Evolutionary conservation across 1,140 invertebrate genomes (phyloP).

Genomic region (Sycophaga agraensis): DNA sequence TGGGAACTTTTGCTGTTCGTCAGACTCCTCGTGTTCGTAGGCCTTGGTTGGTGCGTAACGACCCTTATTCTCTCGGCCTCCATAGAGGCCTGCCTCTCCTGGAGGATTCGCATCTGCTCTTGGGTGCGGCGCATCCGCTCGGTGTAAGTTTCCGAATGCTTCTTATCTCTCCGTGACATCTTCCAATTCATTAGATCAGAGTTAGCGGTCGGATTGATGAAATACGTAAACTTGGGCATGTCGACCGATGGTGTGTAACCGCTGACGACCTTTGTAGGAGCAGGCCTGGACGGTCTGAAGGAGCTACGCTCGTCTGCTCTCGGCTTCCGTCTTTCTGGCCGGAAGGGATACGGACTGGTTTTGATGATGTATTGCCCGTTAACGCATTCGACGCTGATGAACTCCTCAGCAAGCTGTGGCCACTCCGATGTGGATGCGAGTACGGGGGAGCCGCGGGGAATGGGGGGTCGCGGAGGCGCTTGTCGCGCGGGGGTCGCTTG

Average conservation of each 20-base stretch:
- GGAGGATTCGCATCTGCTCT: too few relatives aligned
- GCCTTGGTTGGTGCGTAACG: too few relatives aligned
- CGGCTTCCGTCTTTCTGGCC: slow-evolving; percentile 38
- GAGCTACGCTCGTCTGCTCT: neutral
- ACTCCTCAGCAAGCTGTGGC: slow-evolving; percentile 38
- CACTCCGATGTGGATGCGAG: neutral
- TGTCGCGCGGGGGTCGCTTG: neutral
- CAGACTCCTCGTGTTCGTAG: neutral
- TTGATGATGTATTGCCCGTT: slow-evolving; percentile 44
- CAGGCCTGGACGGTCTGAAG: too few relatives aligned
- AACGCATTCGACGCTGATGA: slow-evolving; percentile 45
- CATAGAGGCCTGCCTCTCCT: too few relatives aligned
- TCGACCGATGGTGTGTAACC: slow-evolving; percentile 12
- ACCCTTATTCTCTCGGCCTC: too few relatives aligned
- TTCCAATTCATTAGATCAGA: slow-evolving; percentile 43
- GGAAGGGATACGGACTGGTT: slow-evolving; percentile 48
- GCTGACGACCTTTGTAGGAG: too few relatives aligned
- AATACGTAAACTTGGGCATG: slow-evolving; percentile 47
- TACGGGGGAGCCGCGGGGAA: neutral
- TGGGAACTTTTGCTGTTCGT: neutral
- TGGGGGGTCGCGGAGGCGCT: neutral
- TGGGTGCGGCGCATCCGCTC: slow-evolving; percentile 36
- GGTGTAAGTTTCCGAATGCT: slow-evolving; percentile 49
- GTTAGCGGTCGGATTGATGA: slow-evolving; percentile 42
- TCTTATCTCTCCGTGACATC: slow-evolving; percentile 53